Percentiles rank a stretch among this genome's conserved stretches.
These are phyloP conservation scores for Peromyscus polionotus DNA, from an alignment of 2,113 vertebrate species.

Conservation along the genomic window DNA sequence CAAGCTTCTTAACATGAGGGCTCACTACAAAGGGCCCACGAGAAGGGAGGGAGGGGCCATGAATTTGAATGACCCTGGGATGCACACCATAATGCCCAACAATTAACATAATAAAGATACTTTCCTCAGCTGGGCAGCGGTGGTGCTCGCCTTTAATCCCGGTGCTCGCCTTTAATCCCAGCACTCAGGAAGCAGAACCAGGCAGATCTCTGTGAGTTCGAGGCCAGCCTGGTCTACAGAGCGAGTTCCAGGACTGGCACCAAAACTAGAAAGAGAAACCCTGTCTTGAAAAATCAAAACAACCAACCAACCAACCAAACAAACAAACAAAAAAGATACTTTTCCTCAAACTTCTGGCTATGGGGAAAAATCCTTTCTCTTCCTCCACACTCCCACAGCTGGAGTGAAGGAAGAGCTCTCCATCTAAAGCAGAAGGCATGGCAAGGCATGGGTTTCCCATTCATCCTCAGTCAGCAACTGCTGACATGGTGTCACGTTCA, in stretches of 20 bases:
- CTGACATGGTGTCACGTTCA: not conserved
- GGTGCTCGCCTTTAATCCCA: too few species aligned
- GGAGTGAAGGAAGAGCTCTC: not conserved
- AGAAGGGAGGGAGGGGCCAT: not conserved
- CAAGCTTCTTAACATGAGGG: not conserved
- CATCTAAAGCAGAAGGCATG: not conserved
- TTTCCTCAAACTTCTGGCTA: not conserved
- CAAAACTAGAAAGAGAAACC: too few species aligned
- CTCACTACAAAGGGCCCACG: not conserved
- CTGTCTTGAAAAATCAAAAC: too few species aligned
- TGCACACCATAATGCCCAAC: too few species aligned
- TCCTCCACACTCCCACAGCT: not conserved
- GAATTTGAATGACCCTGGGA: not conserved
- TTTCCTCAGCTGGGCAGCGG: not conserved
- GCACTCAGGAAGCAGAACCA: too few species aligned
- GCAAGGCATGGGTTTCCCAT: not conserved
- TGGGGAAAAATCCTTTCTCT: constrained; percentile 15
- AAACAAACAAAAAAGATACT: not conserved
- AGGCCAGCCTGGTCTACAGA: too few species aligned
- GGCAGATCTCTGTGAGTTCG: too few species aligned
- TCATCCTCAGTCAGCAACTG: constrained; percentile 36
- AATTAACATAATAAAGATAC: not conserved
- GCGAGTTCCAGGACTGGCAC: too few species aligned
- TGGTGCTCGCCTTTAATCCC: too few species aligned
- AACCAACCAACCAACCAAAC: too few species aligned